phyloP scores from a whole-genome alignment of 2,888 invertebrate genomes.

The Agrotis segetum region DNA sequence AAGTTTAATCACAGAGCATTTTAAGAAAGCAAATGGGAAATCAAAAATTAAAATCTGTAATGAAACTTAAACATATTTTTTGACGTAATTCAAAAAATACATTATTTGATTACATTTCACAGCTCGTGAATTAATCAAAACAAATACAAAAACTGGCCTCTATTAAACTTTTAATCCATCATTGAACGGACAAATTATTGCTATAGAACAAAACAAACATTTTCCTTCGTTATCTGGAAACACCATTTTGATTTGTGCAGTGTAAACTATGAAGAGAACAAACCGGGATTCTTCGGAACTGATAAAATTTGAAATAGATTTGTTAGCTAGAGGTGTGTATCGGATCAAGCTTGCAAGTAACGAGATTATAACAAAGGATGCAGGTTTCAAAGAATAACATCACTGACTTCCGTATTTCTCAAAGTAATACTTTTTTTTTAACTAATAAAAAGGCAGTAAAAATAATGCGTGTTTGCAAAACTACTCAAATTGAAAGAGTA shows the following conservation, averaged over 20 bases:
- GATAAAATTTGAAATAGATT: slow-evolving; percentile 51
- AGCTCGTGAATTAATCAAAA: neutral
- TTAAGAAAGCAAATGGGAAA: too few relatives aligned
- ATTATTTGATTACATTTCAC: neutral
- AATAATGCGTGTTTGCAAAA: too few relatives aligned
- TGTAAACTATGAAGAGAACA: slow-evolving; percentile 20
- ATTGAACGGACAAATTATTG: neutral
- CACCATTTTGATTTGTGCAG: slow-evolving; percentile 10
- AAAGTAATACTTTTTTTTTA: neutral
- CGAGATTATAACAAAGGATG: slow-evolving; percentile 21
- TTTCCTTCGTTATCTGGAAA: neutral
- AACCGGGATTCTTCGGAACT: slow-evolving; percentile 27
- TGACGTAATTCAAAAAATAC: neutral
- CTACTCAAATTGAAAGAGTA: too few relatives aligned
- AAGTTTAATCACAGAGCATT: too few relatives aligned
- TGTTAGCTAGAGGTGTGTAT: slow-evolving; percentile 4
- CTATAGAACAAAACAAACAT: slow-evolving; percentile 24
- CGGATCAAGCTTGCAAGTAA: slow-evolving; percentile 23
- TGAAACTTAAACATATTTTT: too few relatives aligned
- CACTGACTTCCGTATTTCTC: slow-evolving; percentile 7
- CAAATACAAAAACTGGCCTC: slow-evolving; percentile 1
- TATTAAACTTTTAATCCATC: slow-evolving; percentile 22
- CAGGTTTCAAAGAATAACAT: slow-evolving; percentile 20
- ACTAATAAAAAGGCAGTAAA: too few relatives aligned
- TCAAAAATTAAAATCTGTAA: too few relatives aligned